These are phyloP conservation scores for Nephrotoma guestfalica DNA, from an alignment of 2,888 invertebrate genomes.

Conservation along the genomic window DNA sequence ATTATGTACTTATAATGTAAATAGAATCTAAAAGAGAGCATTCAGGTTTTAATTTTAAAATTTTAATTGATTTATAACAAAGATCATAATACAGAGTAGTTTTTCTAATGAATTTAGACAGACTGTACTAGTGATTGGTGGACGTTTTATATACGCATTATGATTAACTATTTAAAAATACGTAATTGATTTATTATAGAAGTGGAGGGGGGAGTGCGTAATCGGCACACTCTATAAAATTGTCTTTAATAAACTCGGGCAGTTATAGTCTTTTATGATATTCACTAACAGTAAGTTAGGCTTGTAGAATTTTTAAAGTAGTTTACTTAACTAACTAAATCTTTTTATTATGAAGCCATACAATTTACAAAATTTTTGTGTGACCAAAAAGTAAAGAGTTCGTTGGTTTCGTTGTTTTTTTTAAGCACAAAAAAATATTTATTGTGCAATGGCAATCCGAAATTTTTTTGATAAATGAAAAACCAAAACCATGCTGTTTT, in stretches of 20 bases:
- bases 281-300: no score
- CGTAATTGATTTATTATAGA: neutral
- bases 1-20: neutral
- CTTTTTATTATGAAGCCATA: no score
- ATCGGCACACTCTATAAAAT: neutral
- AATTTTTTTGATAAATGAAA: no score
- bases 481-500: no score
- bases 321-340: no score
- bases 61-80: neutral
- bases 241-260: neutral
- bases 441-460: no score
- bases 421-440: no score
- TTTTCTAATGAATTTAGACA: neutral
- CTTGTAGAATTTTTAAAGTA: no score
- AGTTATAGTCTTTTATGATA: no score
- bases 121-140: neutral
- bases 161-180: neutral
- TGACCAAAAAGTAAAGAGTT: no score
- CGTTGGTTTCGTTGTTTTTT: no score
- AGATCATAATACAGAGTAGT: neutral
- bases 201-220: neutral
- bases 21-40: neutral
- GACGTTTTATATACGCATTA: neutral
- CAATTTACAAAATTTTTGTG: no score
- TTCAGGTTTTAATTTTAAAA: neutral